A percentile compares a stretch with the other conserved stretches of the same genome.
Evolutionary conservation across 2,797 vertebrate species (phyloP).

Genomic region (Acanthis flammea): DNA sequence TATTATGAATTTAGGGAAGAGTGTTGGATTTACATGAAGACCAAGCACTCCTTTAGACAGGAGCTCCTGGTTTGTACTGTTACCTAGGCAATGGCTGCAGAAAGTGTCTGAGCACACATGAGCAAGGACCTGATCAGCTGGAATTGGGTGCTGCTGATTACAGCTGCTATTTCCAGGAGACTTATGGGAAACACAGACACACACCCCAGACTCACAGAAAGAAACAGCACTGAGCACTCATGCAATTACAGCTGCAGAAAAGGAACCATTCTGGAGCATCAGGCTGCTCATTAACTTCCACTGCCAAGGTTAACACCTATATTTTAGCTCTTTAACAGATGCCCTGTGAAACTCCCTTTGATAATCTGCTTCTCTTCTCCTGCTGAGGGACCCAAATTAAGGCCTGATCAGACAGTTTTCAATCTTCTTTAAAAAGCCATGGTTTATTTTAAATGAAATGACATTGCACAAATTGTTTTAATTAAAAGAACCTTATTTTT

Average conservation of each 20-base stretch:
- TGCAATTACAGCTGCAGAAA: background rate
- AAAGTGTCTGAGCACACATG: background rate
- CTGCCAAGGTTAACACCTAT: background rate
- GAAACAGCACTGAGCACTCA: background rate
- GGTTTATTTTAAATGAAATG: conserved; percentile 28
- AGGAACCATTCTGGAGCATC: background rate
- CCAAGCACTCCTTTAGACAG: background rate
- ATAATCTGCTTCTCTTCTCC: background rate
- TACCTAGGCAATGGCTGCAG: background rate
- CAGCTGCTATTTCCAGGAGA: background rate
- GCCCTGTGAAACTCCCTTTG: background rate
- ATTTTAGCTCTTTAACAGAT: background rate
- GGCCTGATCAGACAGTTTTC: background rate
- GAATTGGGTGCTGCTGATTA: background rate
- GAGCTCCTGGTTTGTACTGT: background rate
- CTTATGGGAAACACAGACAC: background rate
- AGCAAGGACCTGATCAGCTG: background rate
- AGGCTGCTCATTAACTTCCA: conserved; percentile 2
- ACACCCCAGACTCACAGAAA: background rate
- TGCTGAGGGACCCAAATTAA: background rate
- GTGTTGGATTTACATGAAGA: background rate
- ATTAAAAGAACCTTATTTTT: conserved; percentile 28
- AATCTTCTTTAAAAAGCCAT: conserved; percentile 33
- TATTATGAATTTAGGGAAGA: background rate
- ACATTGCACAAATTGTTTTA: conserved; percentile 25